These are phyloP conservation scores for Hylaea fasciaria DNA, from an alignment of 2,888 invertebrate species.

Conservation along the genomic window DNA sequence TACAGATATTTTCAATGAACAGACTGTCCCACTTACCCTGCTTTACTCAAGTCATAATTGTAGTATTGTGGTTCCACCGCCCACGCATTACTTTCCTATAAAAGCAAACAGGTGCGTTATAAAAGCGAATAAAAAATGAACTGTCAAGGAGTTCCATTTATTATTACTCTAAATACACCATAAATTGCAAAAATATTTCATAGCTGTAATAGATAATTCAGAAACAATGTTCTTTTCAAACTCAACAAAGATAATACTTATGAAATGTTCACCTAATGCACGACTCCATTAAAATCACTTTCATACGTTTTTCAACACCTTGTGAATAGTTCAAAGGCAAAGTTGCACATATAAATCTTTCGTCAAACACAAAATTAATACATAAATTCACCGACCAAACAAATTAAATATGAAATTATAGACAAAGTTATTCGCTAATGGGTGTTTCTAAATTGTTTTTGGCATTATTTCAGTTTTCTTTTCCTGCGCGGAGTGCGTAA, in stretches of 20 bases:
- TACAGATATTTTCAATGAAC: too few relatives aligned
- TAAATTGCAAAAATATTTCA: slow-evolving; percentile 8
- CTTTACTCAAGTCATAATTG: too few relatives aligned
- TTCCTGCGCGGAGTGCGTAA: slow-evolving; percentile 45
- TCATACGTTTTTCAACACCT: slow-evolving; percentile 25
- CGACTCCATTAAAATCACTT: slow-evolving; percentile 24
- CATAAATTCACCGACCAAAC: slow-evolving; percentile 58
- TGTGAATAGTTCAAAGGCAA: slow-evolving; percentile 32
- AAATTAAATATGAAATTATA: slow-evolving; percentile 69
- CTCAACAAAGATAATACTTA: slow-evolving; percentile 13
- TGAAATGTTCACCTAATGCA: slow-evolving; percentile 10
- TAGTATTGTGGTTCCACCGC: too few relatives aligned
- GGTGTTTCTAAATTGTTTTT: slow-evolving; percentile 68
- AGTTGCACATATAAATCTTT: slow-evolving; percentile 50
- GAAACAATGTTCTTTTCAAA: slow-evolving; percentile 22
- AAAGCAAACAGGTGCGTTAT: too few relatives aligned
- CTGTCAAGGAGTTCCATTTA: too few relatives aligned
- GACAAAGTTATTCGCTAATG: slow-evolving; percentile 66
- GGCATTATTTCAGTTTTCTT: slow-evolving; percentile 60
- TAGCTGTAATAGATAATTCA: slow-evolving; percentile 19
- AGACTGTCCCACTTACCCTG: too few relatives aligned
- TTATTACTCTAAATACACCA: too few relatives aligned
- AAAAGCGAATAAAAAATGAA: too few relatives aligned
- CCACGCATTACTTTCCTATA: too few relatives aligned
- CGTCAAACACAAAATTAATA: slow-evolving; percentile 56